Base-by-base conservation (phyloP, 2,113 vertebrate species). In the Typhlomys cinereus region DNA sequence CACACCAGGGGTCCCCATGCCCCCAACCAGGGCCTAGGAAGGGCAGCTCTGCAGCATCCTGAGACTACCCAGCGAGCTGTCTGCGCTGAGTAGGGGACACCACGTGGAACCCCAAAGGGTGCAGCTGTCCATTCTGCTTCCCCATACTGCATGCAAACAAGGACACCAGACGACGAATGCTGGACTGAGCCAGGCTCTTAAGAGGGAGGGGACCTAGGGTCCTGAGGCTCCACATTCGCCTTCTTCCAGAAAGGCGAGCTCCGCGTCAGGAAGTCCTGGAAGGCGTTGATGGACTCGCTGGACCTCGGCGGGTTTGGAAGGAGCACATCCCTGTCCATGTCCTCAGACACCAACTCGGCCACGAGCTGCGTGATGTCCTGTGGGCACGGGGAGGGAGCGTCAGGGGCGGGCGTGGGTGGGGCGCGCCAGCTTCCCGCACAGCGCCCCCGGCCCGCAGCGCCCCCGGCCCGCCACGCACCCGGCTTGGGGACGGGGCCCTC, bases 281-380 rank as follows among this genome's bases (percentile, higher is more conserved):
- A 78, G 82, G 70, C n/a, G 7, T 5, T 27, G 41, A 4, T 21
- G 54, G 82, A 31, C 48, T 34, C 44, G 0, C 7, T 0, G 3
- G 87, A 34, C 20, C 29, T 20, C 1, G 1, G 85, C 0, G 25
- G 73, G 18, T 70, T 46, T 5, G 86, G 34, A 0, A 94, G 14
- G 39, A 97, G 95, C 75, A 96, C 88, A 6, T 96, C 96, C 86
- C 13, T 92, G 46, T 85, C 93, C 92, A 93, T 74, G 11, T 69
- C 88, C 14, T 93, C 34, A 0, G 95, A 90, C 78, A 85, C 88
- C 90, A 96, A 46, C 48, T 74, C 52, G 0, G 69, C 70, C 82
- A 92, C 85, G 1, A 39, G 34, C 85, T 44, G 57, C 11, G 1
- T 0, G 46, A 92, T 15, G 54, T 88, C 93, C 95, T 96, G 81